A percentile compares a stretch with the other conserved stretches of the same genome.
phyloP scores from a whole-genome alignment of 2,888 invertebrate genomes.

The Drosophila anomalata region DNA sequence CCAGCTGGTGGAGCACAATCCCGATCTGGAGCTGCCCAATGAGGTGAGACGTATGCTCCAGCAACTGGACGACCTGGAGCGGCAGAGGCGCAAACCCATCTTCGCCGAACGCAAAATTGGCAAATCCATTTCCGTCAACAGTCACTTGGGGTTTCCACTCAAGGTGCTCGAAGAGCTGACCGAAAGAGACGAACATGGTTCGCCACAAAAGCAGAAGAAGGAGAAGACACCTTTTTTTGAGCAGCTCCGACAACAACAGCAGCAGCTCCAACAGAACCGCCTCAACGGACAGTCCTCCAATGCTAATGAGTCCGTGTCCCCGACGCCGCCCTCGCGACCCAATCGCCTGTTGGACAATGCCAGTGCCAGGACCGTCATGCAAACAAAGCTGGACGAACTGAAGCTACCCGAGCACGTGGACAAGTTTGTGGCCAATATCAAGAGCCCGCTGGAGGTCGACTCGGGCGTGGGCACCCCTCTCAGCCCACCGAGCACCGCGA shows the following conservation, averaged over 20 bases:
- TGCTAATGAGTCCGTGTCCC: conserved; percentile 12
- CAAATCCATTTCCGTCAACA: conserved; percentile 84
- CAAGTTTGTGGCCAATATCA: conserved; percentile 79
- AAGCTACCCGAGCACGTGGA: conserved; percentile 82
- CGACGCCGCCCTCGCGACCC: conserved; percentile 69
- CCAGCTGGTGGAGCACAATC: conserved; percentile 87
- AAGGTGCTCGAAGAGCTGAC: conserved; percentile 84
- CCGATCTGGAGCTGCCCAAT: conserved; percentile 88
- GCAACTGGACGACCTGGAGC: conserved; percentile 85
- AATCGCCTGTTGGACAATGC: conserved; percentile 77
- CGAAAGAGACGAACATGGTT: conserved; percentile 84
- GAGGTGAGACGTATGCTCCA: conserved; percentile 91
- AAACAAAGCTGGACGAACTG: conserved; percentile 78
- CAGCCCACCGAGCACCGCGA: conserved; percentile 85
- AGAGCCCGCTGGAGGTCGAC: conserved; percentile 84
- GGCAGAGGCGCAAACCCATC: conserved; percentile 82
- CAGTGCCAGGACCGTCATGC: conserved; percentile 64
- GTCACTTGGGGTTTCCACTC: conserved; percentile 83
- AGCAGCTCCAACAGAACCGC: conserved; percentile 50
- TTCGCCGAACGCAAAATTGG: conserved; percentile 83
- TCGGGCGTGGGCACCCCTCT: conserved; percentile 88
- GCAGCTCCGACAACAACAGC: conserved; percentile 87
- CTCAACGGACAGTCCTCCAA: conserved; percentile 53
- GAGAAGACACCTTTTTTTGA: conserved; percentile 87
- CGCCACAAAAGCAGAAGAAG: conserved; percentile 83